Percentiles rank a stretch among this genome's conserved stretches.
phyloP scores from a whole-genome alignment of 2,888 invertebrate species.

The Drosophila antonietae region DNA sequence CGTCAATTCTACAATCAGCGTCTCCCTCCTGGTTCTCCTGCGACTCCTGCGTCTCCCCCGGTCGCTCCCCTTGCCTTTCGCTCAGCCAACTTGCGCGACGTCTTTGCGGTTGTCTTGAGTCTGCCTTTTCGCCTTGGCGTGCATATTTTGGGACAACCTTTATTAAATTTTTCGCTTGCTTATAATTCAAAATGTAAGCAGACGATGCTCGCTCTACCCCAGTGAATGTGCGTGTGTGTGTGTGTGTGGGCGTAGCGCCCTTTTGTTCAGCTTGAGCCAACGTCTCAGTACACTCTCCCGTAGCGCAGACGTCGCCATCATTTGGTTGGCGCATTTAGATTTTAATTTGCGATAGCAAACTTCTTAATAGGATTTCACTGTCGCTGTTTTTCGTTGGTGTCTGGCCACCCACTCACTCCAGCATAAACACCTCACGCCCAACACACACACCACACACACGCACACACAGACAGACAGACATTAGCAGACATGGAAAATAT shows the following conservation, averaged over 20 bases:
- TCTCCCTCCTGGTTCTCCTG: no score
- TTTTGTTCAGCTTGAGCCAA: constrained; percentile 42
- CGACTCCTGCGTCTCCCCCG: background rate
- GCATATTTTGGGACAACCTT: constrained; percentile 65
- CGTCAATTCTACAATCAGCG: constrained; percentile 24
- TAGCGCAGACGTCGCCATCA: constrained; percentile 69
- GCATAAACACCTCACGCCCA: no score
- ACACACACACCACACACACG: constrained; percentile 31
- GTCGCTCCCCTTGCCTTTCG: no score
- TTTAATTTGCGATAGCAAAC: constrained; percentile 80
- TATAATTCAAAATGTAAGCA: constrained; percentile 78
- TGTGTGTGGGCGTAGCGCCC: constrained; percentile 35
- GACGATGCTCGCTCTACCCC: constrained; percentile 18
- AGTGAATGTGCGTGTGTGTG: no score
- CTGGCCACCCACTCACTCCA: background rate
- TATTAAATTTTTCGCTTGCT: constrained; percentile 79
- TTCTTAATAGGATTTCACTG: constrained; percentile 81
- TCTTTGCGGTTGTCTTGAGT: constrained; percentile 26
- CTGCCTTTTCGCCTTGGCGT: constrained; percentile 25
- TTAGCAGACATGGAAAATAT: constrained; percentile 67
- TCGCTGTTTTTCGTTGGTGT: constrained; percentile 47
- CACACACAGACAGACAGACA: constrained; percentile 28
- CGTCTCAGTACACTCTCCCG: constrained; percentile 23
- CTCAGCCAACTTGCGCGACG: background rate
- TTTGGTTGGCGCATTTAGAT: constrained; percentile 78